These are phyloP conservation scores for Heterodera filipjevi DNA, from an alignment of 2,888 invertebrate species.

Conservation along the genomic window DNA sequence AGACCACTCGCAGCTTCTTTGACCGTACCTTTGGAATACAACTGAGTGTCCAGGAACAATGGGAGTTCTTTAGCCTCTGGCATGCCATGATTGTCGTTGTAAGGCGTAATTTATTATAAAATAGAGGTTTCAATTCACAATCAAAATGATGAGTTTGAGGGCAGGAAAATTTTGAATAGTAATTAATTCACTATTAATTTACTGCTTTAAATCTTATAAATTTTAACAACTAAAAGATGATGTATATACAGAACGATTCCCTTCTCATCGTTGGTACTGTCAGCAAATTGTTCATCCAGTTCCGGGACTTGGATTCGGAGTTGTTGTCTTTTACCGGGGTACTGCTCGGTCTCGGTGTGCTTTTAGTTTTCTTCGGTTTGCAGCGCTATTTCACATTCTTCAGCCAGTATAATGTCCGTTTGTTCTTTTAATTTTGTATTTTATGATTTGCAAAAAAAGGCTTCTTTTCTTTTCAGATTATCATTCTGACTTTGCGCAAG, in stretches of 20 bases:
- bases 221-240: no score
- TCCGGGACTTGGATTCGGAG: constrained; percentile 73
- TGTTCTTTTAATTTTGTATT: constrained; percentile 47
- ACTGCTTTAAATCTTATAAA: no score
- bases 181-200: no score
- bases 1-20: constrained; percentile 72
- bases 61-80: constrained; percentile 95
- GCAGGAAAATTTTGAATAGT: no score
- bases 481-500: constrained; percentile 90
- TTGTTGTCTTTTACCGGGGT: constrained; percentile 94
- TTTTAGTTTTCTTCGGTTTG: constrained; percentile 96
- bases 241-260: constrained; percentile 75
- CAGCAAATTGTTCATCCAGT: constrained; percentile 90
- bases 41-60: constrained; percentile 78
- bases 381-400: constrained; percentile 95
- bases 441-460: constrained; percentile 12
- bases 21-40: constrained; percentile 74
- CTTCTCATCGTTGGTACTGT: constrained; percentile 89
- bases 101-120: not conserved
- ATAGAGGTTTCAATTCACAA: not conserved
- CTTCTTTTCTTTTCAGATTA: constrained; percentile 71
- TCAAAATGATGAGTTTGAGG: not conserved
- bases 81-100: constrained; percentile 88
- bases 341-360: constrained; percentile 88
- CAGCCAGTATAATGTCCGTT: constrained; percentile 86